Evolutionary conservation across 2,888 invertebrate species (phyloP).

Genomic region (Sminthurides aquaticus): DNA sequence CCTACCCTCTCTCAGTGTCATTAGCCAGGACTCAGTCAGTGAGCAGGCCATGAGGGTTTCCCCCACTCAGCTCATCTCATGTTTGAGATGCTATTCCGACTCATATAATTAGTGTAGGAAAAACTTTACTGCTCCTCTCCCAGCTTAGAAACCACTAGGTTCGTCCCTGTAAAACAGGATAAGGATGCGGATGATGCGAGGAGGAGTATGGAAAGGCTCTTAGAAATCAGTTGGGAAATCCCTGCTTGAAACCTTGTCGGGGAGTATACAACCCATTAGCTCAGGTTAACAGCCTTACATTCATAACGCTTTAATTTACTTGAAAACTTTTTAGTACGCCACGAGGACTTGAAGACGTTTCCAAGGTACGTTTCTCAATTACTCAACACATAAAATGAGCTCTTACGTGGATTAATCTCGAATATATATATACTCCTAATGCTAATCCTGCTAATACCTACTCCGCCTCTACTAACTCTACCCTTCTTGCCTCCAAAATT

Average conservation of each 20-base stretch:
- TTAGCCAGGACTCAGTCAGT: background rate
- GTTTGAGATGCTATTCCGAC: too few relatives aligned
- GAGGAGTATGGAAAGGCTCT: too few relatives aligned
- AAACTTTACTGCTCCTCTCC: too few relatives aligned
- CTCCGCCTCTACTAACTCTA: too few relatives aligned
- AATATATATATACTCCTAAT: background rate
- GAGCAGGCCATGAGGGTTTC: too few relatives aligned
- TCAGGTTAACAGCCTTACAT: background rate
- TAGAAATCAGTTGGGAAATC: too few relatives aligned
- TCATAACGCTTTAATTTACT: slow-evolving; percentile 11
- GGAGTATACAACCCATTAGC: background rate
- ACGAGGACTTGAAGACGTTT: slow-evolving; percentile 72
- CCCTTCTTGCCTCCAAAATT: background rate
- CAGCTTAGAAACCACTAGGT: too few relatives aligned
- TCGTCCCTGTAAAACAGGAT: too few relatives aligned
- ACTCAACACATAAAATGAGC: background rate
- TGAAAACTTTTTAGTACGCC: slow-evolving; percentile 56
- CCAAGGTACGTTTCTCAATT: slow-evolving; percentile 49
- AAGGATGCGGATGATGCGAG: too few relatives aligned
- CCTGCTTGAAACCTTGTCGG: too few relatives aligned
- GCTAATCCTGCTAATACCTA: background rate
- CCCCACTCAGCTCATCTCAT: too few relatives aligned
- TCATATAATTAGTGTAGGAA: background rate
- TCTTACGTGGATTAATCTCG: background rate
- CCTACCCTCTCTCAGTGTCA: background rate